These are phyloP conservation scores for Samia ricini DNA, from an alignment of 1,140 invertebrate genomes.

Conservation along the genomic window DNA sequence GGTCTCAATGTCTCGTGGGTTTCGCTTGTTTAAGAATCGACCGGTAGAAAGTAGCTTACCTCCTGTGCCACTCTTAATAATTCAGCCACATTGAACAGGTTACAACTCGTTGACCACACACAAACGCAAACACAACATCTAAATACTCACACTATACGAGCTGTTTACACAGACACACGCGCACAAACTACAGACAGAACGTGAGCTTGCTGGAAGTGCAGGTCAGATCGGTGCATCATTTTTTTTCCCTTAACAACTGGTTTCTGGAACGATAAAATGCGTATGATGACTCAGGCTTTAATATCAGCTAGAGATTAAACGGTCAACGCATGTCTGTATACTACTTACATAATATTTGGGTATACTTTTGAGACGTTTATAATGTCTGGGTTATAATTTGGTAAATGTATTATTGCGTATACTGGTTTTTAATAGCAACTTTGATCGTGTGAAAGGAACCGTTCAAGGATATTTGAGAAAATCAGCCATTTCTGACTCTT, in stretches of 20 bases:
- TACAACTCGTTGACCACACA: conserved; percentile 51
- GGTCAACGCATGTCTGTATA: conserved; percentile 4
- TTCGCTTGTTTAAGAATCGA: conserved; percentile 30
- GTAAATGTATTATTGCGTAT: background rate
- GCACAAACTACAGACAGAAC: conserved; percentile 11
- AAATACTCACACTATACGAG: conserved; percentile 16
- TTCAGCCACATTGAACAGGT: conserved; percentile 63
- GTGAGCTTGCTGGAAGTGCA: conserved; percentile 43
- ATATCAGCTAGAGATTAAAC: conserved; percentile 18
- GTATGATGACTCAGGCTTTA: conserved; percentile 46
- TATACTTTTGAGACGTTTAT: background rate
- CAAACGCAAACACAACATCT: conserved; percentile 15
- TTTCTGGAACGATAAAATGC: conserved; percentile 61
- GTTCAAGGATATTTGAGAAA: too few relatives aligned
- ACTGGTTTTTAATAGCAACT: background rate
- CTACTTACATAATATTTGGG: conserved; percentile 7
- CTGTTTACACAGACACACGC: conserved; percentile 32
- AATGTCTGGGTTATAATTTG: background rate
- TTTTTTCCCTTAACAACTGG: conserved; percentile 58
- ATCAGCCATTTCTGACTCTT: too few relatives aligned
- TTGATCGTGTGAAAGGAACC: too few relatives aligned
- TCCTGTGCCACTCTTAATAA: conserved; percentile 66
- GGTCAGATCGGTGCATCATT: conserved; percentile 62
- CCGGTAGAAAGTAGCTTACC: conserved; percentile 70
- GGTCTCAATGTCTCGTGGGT: conserved; percentile 26